Conservation (phyloP, 2,797 vertebrate genomes). For the Manis javanica region DNA sequence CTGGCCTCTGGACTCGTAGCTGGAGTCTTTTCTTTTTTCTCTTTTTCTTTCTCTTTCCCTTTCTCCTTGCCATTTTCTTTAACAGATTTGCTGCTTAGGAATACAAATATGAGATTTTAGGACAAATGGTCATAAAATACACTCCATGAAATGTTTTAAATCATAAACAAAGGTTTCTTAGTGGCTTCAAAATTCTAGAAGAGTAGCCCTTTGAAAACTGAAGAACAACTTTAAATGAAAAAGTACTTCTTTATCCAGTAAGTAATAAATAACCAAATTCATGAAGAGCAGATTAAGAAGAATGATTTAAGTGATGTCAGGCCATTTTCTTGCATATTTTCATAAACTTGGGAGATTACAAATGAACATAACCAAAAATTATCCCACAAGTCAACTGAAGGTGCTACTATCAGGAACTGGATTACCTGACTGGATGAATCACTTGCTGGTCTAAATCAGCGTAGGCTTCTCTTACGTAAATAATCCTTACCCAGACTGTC, state of each 20-base stretch:
- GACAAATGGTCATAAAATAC: conserved; percentile 41
- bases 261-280: conserved; percentile 36
- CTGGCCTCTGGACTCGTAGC: conserved; percentile 94
- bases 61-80: conserved; percentile 98
- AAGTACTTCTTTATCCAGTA: conserved; percentile 41
- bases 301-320: background rate
- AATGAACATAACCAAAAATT: conserved; percentile 26
- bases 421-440: background rate
- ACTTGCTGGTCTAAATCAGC: conserved; percentile 33
- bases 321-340: background rate
- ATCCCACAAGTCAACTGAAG: background rate
- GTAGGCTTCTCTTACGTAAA: background rate
- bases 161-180: conserved; percentile 38
- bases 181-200: conserved; percentile 24
- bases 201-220: conserved; percentile 26
- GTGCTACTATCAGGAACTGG: background rate
- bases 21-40: conserved; percentile 96
- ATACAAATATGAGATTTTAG: conserved; percentile 58
- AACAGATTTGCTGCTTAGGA: conserved; percentile 89
- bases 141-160: background rate
- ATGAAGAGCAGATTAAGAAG: conserved; percentile 33
- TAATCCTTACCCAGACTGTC: background rate
- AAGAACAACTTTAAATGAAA: conserved; percentile 44
- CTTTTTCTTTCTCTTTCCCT: conserved; percentile 96
- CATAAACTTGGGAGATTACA: conserved; percentile 43